These are phyloP conservation scores for Microplitis demolitor DNA, from an alignment of 1,140 invertebrate genomes.

Conservation along the genomic window DNA sequence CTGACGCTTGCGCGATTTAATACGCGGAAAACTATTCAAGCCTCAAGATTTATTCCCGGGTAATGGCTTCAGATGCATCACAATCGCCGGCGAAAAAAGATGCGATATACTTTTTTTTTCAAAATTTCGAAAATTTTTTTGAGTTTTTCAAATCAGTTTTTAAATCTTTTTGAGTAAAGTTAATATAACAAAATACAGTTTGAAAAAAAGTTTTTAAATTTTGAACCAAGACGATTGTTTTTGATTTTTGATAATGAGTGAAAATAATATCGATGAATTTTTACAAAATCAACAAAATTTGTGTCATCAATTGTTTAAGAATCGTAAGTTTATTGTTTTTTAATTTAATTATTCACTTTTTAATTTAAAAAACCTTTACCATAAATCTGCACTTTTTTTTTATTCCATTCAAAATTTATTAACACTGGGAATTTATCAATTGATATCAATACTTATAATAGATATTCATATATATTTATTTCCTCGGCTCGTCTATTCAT, in stretches of 20 bases:
- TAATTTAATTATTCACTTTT: neutral
- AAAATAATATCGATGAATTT: constrained; percentile 9
- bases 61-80: neutral
- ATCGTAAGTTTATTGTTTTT: neutral
- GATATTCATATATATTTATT: too few species aligned
- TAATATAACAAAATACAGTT: neutral
- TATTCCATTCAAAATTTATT: too few species aligned
- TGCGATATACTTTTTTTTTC: neutral
- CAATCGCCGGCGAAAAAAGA: neutral
- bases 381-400: too few species aligned
- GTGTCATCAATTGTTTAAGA: constrained; percentile 5
- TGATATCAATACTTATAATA: too few species aligned
- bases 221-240: neutral
- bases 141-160: neutral
- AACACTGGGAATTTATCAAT: too few species aligned
- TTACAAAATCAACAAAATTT: constrained; percentile 5
- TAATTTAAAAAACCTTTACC: too few species aligned
- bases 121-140: neutral
- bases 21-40: constrained; percentile 5
- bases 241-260: neutral
- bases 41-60: neutral
- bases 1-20: constrained; percentile 7
- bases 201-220: neutral
- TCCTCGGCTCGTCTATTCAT: too few species aligned
- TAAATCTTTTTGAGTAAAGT: neutral